These are phyloP conservation scores for Arge pagana DNA, from an alignment of 2,888 invertebrate species.

Conservation along the genomic window DNA sequence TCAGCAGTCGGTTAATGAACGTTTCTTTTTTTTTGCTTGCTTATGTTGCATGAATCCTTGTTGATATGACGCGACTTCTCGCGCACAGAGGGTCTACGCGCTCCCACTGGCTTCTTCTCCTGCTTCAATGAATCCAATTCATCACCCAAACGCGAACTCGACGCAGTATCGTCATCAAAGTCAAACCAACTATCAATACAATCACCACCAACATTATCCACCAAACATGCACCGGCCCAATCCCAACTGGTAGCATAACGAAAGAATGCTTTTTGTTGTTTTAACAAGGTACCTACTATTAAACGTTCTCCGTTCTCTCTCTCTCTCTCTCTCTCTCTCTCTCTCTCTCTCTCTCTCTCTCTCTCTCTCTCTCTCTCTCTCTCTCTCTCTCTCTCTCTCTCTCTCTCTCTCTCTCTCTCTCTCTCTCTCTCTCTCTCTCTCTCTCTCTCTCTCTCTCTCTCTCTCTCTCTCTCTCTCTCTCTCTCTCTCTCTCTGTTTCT, in stretches of 20 bases:
- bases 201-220: conserved; percentile 45
- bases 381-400: conserved; percentile 23
- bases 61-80: conserved; percentile 38
- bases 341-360: neutral
- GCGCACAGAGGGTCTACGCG: conserved; percentile 59
- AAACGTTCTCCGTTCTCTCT: neutral
- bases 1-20: conserved; percentile 10
- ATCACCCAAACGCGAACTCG: conserved; percentile 54
- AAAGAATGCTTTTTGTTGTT: neutral
- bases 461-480: conserved; percentile 14
- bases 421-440: conserved; percentile 15
- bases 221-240: conserved; percentile 53
- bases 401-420: conserved; percentile 2
- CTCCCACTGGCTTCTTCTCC: conserved; percentile 56
- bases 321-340: neutral
- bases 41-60: conserved; percentile 54
- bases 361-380: neutral
- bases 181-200: conserved; percentile 49
- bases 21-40: conserved; percentile 24
- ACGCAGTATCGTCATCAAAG: conserved; percentile 54
- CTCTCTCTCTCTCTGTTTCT: neutral
- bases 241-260: conserved; percentile 50
- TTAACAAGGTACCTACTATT: conserved; percentile 15
- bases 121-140: conserved; percentile 50
- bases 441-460: conserved; percentile 7